Base-by-base conservation (phyloP, 2,888 invertebrate genomes). In the Protodeltote pygarga region DNA sequence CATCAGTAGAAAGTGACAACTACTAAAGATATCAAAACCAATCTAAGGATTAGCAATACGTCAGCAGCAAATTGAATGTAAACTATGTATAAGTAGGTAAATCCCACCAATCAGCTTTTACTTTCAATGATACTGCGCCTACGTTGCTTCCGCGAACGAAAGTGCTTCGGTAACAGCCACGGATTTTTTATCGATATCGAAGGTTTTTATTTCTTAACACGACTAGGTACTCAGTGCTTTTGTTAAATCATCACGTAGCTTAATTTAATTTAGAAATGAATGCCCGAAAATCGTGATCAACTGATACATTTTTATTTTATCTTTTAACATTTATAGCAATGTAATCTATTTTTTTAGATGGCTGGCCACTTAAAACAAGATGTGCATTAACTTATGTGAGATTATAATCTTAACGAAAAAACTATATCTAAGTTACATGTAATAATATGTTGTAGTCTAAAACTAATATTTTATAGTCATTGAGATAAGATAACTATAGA, bases 111-210 rank as follows among this genome's bases (percentile, higher is more conserved):
- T 82, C 84, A 71, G 87, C 89, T 91, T 89, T 89, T 89, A 91
- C 91, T 92, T 90, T 90, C 89, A 64, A 49, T 53, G 60, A 71
- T 60, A 71, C 71, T 75, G 78, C 73, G 80, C 71, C 58, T 46
- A 73, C 71, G 75, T 41, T 44, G 70, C 87, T 90, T 91, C 91
- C 89, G 88, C 78, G 77, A 88, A 83, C 65, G 87, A 89, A 90
- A 89, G 89, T 87, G 79, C 74, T 79, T 71, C 73, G 49, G 57
- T 42, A 51, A 49, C 33, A 20, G 45, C 40, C 17, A 17, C 50
- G 10, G 49, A 44, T 62, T 50, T 64, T 55, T 57, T 51, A 62
- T 63, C 48, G 64, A 73, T 54, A 66, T 59, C 58, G 60, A 60
- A 10, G 3, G 24, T 21, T 14, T 19, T 31, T 8, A 47, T 28